phyloP scores from a whole-genome alignment of 1,140 invertebrate species.

The Radopholus similis region DNA sequence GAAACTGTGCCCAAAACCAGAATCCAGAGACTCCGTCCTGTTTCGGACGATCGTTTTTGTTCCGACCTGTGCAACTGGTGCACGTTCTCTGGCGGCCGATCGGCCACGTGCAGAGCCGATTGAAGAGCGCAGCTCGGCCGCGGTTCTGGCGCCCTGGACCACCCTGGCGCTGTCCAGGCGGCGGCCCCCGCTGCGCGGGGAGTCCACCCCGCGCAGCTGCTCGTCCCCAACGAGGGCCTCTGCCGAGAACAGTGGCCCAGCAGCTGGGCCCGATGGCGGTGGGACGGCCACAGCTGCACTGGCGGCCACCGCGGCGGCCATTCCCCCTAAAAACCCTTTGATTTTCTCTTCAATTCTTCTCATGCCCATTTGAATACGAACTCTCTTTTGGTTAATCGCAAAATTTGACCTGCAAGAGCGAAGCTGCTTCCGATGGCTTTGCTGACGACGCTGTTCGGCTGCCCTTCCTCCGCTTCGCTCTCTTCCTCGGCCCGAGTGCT shows the following conservation, averaged over 20 bases:
- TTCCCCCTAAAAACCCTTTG: constrained; percentile 24
- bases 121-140: background rate
- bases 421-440: constrained; percentile 25
- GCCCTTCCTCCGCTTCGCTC: background rate
- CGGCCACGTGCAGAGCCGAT: background rate
- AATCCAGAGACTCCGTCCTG: background rate
- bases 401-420: constrained; percentile 28
- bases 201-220: background rate
- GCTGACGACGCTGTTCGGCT: background rate
- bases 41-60: background rate
- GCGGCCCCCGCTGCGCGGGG: background rate
- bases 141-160: constrained; percentile 8
- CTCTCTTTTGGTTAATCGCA: background rate
- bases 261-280: background rate
- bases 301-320: constrained; percentile 26
- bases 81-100: background rate
- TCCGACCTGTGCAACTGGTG: background rate
- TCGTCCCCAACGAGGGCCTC: background rate
- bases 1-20: background rate
- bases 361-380: background rate
- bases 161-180: background rate
- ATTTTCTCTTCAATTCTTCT: constrained; percentile 1
- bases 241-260: background rate
- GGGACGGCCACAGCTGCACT: no score
- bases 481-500: background rate